Conservation (phyloP, 1,140 invertebrate species). For the Batillaria attramentaria region DNA sequence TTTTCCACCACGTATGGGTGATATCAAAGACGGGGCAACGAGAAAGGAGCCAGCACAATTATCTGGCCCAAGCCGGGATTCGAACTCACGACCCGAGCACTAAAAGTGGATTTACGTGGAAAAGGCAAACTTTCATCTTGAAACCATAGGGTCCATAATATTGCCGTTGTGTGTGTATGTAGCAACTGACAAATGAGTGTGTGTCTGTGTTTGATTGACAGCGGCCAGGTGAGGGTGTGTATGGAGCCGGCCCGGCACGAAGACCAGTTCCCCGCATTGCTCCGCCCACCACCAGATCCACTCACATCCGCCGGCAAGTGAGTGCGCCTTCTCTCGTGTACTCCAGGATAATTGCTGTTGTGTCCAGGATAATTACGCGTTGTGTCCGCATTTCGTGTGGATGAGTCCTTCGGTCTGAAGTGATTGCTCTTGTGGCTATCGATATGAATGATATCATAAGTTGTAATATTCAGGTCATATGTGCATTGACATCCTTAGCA, state of each 20-base stretch:
- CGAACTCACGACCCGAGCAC: no score
- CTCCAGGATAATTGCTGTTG: background rate
- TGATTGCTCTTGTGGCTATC: background rate
- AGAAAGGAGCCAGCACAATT: no score
- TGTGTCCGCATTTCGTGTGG: background rate
- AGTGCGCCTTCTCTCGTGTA: background rate
- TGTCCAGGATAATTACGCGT: background rate
- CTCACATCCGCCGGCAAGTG: background rate
- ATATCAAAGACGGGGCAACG: no score
- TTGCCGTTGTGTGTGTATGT: background rate
- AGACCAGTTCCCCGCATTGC: slow-evolving; percentile 54
- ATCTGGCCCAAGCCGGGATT: no score
- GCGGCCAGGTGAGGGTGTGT: slow-evolving; percentile 63
- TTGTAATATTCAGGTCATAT: background rate
- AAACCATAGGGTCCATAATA: no score
- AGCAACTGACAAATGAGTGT: background rate
- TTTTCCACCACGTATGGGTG: no score
- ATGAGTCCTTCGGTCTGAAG: background rate
- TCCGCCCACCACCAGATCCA: slow-evolving; percentile 41
- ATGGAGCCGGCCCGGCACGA: slow-evolving; percentile 58
- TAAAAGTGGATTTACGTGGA: no score
- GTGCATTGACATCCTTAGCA: background rate
- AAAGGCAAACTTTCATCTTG: no score
- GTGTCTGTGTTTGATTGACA: slow-evolving; percentile 35
- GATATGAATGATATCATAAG: background rate